Percentiles rank a stretch among this genome's conserved stretches.
Conservation (phyloP, 2,888 invertebrate species). For the Ptilodon capucinus region DNA sequence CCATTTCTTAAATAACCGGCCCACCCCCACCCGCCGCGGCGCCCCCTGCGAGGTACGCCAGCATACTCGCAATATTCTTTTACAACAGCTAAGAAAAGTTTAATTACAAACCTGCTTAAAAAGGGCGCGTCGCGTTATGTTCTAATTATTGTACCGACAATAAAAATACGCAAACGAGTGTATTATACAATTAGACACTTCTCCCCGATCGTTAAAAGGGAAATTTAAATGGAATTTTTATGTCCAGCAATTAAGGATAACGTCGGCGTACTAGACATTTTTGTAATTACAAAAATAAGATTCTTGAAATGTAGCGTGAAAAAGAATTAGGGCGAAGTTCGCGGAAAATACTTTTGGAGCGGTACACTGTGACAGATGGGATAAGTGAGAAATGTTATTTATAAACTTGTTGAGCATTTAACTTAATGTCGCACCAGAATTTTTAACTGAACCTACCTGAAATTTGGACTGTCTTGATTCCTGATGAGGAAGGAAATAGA, state of each 20-base stretch:
- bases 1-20: slow-evolving; percentile 73
- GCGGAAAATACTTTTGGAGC: slow-evolving; percentile 69
- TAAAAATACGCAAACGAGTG: slow-evolving; percentile 83
- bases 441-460: slow-evolving; percentile 16
- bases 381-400: slow-evolving; percentile 57
- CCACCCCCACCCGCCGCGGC: slow-evolving; percentile 37
- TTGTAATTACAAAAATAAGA: slow-evolving; percentile 83
- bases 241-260: slow-evolving; percentile 83
- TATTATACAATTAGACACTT: slow-evolving; percentile 83
- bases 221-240: slow-evolving; percentile 84
- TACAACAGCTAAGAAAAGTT: slow-evolving; percentile 69
- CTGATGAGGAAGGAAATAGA: neutral
- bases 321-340: slow-evolving; percentile 77
- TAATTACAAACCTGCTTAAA: slow-evolving; percentile 74
- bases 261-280: slow-evolving; percentile 81
- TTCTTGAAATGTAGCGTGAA: slow-evolving; percentile 83
- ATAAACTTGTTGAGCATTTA: slow-evolving; percentile 47
- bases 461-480: neutral
- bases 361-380: slow-evolving; percentile 63
- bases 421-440: slow-evolving; percentile 31
- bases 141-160: slow-evolving; percentile 81
- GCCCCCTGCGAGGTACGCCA: slow-evolving; percentile 52
- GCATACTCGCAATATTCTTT: slow-evolving; percentile 68
- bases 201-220: slow-evolving; percentile 81
- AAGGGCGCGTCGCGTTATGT: slow-evolving; percentile 76